Conservation (phyloP, 2,888 invertebrate species). For the Rotaria socialis region DNA sequence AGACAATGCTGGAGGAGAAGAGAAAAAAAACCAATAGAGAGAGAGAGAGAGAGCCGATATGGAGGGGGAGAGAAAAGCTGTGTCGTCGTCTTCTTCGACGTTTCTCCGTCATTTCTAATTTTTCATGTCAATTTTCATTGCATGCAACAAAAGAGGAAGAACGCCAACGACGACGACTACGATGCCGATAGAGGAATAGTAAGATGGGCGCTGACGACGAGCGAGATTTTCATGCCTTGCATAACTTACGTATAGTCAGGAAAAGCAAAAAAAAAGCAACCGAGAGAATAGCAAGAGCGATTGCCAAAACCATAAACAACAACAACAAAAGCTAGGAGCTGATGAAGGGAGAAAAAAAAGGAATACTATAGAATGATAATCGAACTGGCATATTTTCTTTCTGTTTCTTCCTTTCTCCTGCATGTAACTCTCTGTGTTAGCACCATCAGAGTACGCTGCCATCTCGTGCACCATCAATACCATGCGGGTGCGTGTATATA, state of each 20-base stretch:
- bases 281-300: background rate
- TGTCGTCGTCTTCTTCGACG: background rate
- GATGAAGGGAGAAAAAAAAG: background rate
- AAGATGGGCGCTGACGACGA: background rate
- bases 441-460: slow-evolving; percentile 10
- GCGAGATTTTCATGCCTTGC: background rate
- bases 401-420: background rate
- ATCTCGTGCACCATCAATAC: background rate
- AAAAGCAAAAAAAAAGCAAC: background rate
- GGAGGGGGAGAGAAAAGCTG: background rate
- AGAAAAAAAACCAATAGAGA: background rate
- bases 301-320: slow-evolving; percentile 22
- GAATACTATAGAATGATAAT: background rate
- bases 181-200: background rate
- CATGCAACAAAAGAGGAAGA: background rate
- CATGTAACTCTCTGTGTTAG: background rate
- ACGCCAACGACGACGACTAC: background rate
- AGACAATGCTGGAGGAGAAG: background rate
- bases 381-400: background rate
- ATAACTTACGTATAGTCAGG: background rate
- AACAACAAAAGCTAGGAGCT: background rate
- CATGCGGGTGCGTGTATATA: background rate
- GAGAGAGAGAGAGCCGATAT: too few relatives aligned
- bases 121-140: slow-evolving; percentile 21
- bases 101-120: slow-evolving; percentile 4